Conservation (phyloP, 2,113 vertebrate genomes). For the Columba livia region DNA sequence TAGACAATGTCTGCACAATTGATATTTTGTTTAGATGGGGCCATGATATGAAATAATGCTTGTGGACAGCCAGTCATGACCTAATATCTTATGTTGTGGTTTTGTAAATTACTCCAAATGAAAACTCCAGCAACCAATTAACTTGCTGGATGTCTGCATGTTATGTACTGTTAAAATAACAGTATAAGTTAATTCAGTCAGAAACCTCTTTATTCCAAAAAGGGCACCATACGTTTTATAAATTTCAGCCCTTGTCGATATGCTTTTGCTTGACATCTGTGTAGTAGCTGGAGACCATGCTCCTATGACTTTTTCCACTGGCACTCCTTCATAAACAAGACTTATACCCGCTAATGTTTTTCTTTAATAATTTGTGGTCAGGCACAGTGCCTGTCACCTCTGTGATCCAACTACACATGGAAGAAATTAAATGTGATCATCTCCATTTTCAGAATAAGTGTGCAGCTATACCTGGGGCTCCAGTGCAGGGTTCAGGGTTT, state of each 20-base stretch:
- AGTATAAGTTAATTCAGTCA: neutral
- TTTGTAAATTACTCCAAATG: constrained; percentile 25
- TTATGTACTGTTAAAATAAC: constrained; percentile 44
- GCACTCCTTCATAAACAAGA: constrained; percentile 36
- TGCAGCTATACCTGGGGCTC: neutral
- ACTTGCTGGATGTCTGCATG: neutral
- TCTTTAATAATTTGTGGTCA: constrained; percentile 53
- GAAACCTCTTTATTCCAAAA: constrained; percentile 13
- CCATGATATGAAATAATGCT: neutral
- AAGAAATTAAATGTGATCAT: constrained; percentile 34
- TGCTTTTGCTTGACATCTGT: constrained; percentile 20
- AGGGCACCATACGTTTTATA: neutral
- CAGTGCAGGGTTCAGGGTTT: neutral
- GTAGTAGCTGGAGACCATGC: constrained; percentile 1
- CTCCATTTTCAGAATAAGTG: neutral
- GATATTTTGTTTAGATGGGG: neutral
- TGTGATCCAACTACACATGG: neutral
- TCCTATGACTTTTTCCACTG: constrained; percentile 48
- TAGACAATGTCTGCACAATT: neutral
- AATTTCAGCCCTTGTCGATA: constrained; percentile 23
- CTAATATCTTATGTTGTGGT: neutral
- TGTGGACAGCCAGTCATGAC: neutral
- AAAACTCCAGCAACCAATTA: neutral
- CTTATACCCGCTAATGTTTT: constrained; percentile 49
- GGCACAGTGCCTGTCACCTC: constrained; percentile 29